A percentile compares a stretch with the other conserved stretches of the same genome.
Conservation (phyloP, 2,888 invertebrate genomes). For the Diplazon laetatorius region DNA sequence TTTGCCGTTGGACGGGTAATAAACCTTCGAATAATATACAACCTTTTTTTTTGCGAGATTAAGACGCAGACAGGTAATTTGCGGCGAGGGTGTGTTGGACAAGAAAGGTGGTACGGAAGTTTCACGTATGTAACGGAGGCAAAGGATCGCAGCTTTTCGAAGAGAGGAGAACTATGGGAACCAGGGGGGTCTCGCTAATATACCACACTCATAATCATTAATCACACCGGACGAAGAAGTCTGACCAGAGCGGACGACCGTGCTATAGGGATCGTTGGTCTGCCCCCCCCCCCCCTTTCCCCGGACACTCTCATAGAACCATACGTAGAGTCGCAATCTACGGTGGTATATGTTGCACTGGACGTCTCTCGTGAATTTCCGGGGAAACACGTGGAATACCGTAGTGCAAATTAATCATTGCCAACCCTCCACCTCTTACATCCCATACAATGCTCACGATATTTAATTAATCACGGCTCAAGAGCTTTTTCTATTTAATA, state of each 20-base stretch:
- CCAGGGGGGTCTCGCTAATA: constrained; percentile 77
- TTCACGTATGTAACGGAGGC: constrained; percentile 41
- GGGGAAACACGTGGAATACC: constrained; percentile 63
- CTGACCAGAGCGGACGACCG: constrained; percentile 63
- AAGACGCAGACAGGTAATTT: constrained; percentile 78
- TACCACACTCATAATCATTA: constrained; percentile 81
- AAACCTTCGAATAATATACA: constrained; percentile 69
- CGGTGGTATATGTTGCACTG: constrained; percentile 42
- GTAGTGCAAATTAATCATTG: constrained; percentile 63
- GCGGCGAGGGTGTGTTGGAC: constrained; percentile 67
- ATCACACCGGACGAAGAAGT: constrained; percentile 76
- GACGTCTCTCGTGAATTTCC: constrained; percentile 64
- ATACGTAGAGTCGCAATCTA: constrained; percentile 33
- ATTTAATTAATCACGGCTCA: constrained; percentile 48
- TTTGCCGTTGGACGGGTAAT: constrained; percentile 37
- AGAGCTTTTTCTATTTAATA: constrained; percentile 12
- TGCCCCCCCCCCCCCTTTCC: constrained; percentile 8
- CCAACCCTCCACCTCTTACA: constrained; percentile 43
- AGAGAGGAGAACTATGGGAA: constrained; percentile 57
- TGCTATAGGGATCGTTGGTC: constrained; percentile 53
- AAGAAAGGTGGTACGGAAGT: constrained; percentile 27
- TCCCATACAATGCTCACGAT: constrained; percentile 42
- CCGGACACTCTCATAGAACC: constrained; percentile 36
- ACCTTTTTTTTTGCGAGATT: constrained; percentile 74
- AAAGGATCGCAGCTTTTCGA: constrained; percentile 41